These are phyloP conservation scores for Drosophila rhopaloa DNA, from an alignment of 1,140 invertebrate species.

Conservation along the genomic window DNA sequence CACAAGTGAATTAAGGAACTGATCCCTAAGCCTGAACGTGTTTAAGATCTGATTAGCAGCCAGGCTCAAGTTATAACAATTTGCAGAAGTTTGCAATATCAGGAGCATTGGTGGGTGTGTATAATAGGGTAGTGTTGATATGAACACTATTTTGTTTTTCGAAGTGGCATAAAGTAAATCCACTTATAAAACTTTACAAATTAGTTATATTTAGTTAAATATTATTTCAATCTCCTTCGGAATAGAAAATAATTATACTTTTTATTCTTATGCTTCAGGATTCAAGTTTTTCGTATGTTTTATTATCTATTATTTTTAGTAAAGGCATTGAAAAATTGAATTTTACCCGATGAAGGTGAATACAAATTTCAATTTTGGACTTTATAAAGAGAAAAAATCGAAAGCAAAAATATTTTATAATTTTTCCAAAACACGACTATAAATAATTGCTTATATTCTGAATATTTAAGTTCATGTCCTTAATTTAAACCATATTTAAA, in stretches of 20 bases:
- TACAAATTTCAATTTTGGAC: neutral
- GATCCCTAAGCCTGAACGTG: neutral
- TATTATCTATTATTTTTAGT: neutral
- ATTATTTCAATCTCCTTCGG: neutral
- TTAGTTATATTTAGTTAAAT: neutral
- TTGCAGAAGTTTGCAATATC: neutral
- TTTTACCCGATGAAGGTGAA: neutral
- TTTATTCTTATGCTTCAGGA: neutral
- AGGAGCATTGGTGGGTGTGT: neutral
- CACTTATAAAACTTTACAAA: neutral
- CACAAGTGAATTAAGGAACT: slow-evolving; percentile 10
- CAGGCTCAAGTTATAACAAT: neutral
- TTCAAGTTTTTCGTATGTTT: neutral
- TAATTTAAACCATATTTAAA: slow-evolving; percentile 12
- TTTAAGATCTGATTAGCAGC: slow-evolving; percentile 2
- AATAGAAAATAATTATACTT: neutral
- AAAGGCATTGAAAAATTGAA: neutral
- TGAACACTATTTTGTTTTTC: neutral
- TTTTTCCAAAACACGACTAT: neutral
- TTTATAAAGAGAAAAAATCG: neutral
- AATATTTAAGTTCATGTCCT: slow-evolving; percentile 17
- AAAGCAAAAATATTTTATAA: slow-evolving; percentile 8
- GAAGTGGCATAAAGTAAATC: neutral
- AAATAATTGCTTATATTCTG: neutral
- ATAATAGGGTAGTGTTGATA: slow-evolving; percentile 13